phyloP scores from a whole-genome alignment of 2,797 vertebrate species.

The Chelonia mydas region DNA sequence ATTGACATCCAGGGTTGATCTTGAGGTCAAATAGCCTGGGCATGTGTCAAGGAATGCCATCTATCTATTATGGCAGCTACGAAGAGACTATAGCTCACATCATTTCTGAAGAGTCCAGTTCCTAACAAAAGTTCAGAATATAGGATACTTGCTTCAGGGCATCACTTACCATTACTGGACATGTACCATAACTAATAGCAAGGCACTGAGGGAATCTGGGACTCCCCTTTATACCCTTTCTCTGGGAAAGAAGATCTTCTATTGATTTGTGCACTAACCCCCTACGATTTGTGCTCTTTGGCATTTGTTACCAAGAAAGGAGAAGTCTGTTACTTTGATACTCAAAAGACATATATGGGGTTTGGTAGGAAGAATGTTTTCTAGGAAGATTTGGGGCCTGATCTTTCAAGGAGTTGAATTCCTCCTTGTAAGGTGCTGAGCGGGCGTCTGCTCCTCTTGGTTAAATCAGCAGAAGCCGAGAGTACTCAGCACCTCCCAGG shows the following conservation, averaged over 20 bases:
- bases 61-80: neutral
- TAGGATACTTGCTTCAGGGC: neutral
- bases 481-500: neutral
- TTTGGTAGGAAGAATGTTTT: neutral
- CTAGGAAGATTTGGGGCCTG: neutral
- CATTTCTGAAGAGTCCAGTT: neutral
- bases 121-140: neutral
- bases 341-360: neutral
- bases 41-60: neutral
- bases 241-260: neutral
- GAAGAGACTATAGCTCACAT: neutral
- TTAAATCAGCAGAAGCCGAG: neutral
- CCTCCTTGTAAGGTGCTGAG: neutral
- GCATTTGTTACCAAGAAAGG: neutral
- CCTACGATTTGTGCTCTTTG: neutral
- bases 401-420: neutral
- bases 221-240: neutral
- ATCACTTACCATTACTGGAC: neutral
- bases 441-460: neutral
- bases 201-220: neutral
- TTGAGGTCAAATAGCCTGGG: neutral
- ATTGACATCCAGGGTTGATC: neutral
- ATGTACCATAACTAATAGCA: neutral
- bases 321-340: neutral
- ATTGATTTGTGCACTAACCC: neutral